phyloP scores from a whole-genome alignment of 2,888 invertebrate species.

The Calameuta filiformis region DNA sequence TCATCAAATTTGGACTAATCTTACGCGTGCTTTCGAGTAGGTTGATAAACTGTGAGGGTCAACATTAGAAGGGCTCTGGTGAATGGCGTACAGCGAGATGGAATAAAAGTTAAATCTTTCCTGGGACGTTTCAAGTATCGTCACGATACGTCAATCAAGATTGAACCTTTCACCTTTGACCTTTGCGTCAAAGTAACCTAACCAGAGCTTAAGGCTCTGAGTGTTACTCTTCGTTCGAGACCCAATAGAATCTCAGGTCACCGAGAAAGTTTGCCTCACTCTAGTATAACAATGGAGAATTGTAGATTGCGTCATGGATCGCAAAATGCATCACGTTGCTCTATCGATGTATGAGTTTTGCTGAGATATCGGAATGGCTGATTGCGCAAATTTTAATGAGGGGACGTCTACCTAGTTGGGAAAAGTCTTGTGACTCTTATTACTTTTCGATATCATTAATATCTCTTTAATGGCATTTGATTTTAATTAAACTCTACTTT shows the following conservation, averaged over 20 bases:
- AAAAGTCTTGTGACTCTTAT: too few relatives aligned
- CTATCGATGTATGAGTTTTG: not conserved
- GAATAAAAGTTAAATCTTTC: not conserved
- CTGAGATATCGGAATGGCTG: not conserved
- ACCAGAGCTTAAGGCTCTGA: not conserved
- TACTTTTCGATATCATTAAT: too few relatives aligned
- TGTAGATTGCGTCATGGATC: too few relatives aligned
- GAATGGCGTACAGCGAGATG: not conserved
- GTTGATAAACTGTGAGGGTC: not conserved
- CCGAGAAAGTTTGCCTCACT: too few relatives aligned
- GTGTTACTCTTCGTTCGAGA: not conserved
- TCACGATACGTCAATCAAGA: not conserved
- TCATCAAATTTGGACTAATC: conserved; percentile 28
- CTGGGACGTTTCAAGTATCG: not conserved
- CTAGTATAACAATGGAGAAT: too few relatives aligned
- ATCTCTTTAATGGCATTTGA: not conserved
- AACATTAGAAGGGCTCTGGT: not conserved
- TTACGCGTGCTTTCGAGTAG: conserved; percentile 19
- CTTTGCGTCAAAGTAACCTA: too few relatives aligned
- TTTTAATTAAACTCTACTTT: conserved; percentile 45
- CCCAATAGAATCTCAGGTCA: not conserved
- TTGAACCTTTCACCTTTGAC: not conserved
- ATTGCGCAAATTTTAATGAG: not conserved
- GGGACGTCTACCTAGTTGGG: too few relatives aligned
- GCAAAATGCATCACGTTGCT: too few relatives aligned